A percentile compares a stretch with the other conserved stretches of the same genome.
Conservation (phyloP, 1,140 invertebrate genomes). For the Planococcus citri region DNA sequence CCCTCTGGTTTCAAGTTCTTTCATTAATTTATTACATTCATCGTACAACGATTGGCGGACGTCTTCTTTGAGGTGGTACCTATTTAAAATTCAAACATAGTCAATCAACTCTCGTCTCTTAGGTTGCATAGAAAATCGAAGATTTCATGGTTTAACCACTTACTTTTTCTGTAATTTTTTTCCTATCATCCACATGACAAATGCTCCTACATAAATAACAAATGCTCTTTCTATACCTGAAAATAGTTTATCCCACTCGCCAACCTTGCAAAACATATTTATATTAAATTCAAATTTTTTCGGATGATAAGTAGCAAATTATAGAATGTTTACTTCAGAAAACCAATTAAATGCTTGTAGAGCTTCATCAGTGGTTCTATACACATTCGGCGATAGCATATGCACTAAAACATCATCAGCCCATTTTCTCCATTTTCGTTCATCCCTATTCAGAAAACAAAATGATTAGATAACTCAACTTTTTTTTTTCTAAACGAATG, state of each 20-base stretch:
- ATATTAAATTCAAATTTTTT: background rate
- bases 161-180: conserved; percentile 77
- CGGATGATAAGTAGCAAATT: too few relatives aligned
- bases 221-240: conserved; percentile 66
- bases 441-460: conserved; percentile 49
- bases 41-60: conserved; percentile 83
- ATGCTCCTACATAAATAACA: conserved; percentile 87
- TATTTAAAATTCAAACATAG: too few relatives aligned
- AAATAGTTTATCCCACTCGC: conserved; percentile 86
- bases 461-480: background rate
- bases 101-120: too few relatives aligned
- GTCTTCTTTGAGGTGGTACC: conserved; percentile 73
- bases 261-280: conserved; percentile 42
- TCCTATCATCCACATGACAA: conserved; percentile 86
- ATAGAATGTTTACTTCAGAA: conserved; percentile 45
- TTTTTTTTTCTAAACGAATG: too few relatives aligned
- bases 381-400: conserved; percentile 91
- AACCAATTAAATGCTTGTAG: conserved; percentile 86
- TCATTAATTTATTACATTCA: conserved; percentile 68
- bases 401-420: conserved; percentile 83
- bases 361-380: conserved; percentile 71
- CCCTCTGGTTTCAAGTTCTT: conserved; percentile 52
- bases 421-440: conserved; percentile 92
- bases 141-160: conserved; percentile 15
- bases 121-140: too few relatives aligned